Evolutionary conservation across 2,888 invertebrate species (phyloP), one percentile per base, ranked within the genome.

Genomic region (Dinocampus coccinellae): DNA sequence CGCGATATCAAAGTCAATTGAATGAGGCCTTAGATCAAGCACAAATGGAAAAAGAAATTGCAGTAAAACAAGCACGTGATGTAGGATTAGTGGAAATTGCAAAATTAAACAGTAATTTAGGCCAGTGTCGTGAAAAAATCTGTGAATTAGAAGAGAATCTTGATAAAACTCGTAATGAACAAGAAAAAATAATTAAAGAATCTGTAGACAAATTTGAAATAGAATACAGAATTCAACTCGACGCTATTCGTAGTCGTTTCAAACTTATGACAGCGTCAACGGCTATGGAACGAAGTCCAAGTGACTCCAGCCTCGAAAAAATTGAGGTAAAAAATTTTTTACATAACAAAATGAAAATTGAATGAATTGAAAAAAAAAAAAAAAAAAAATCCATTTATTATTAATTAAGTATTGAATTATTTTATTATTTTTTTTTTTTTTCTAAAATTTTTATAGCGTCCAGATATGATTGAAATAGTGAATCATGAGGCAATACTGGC

Each of bases 171-270:
- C 90, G 91, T 75, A 79, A 81, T 10, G 88, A 88, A 65, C 89
- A 89, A 73, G 87, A 92, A 76, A 90, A 90, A 74, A 90, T 92
- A 26, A 87, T 94, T 11, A 92, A 92, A 78, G 93, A 93, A 67
- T 88, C 92, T 11, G 91, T 92, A 3, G 93, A 94, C 72, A 91
- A 92, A 76, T 88, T 95, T 75, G 91, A 91, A 66, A 89, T 91
- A 72, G 92, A 93, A 79, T 94, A 95, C 84, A 93, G 93, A 86
- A 92, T 91, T 20, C 94, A 96, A 86, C 89, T 96, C 53, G 94
- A 95, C 80, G 93, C 92, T 6, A 89, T 96, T 9, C 78, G 84
- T 16, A 80, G 83, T 36, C 82, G 90, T 39, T 89, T 88, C 75
- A 88, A 89, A 74, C 88, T 95, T 73, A 94, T 95, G 90, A 92